A percentile compares a stretch with the other conserved stretches of the same genome.
Conservation (phyloP, 2,113 vertebrate genomes). For the Trogon surrucura region DNA sequence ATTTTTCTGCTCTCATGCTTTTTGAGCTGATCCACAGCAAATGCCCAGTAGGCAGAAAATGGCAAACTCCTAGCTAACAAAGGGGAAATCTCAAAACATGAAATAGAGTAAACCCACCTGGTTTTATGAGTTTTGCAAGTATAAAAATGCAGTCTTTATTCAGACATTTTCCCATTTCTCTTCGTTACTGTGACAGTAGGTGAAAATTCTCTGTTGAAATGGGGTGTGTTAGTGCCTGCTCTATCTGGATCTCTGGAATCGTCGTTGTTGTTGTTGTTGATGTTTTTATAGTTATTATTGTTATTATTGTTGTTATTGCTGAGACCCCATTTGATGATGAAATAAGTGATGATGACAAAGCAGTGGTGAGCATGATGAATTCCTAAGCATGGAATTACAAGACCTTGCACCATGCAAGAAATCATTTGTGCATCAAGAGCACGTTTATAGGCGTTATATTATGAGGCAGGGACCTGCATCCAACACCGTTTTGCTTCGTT, state of each 20-base stretch:
- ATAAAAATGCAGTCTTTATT: background rate
- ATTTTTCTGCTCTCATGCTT: background rate
- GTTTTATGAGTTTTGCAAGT: background rate
- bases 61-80: background rate
- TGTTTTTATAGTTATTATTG: background rate
- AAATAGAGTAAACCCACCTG: background rate
- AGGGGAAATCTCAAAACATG: background rate
- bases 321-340: background rate
- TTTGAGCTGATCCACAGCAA: background rate
- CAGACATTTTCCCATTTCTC: background rate
- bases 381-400: background rate
- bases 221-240: background rate
- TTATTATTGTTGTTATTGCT: background rate
- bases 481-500: background rate
- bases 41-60: background rate
- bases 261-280: background rate
- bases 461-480: background rate
- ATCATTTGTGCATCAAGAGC: background rate
- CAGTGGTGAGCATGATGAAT: fast-evolving
- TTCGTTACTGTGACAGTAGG: background rate
- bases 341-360: background rate
- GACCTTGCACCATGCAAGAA: background rate
- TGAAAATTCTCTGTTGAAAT: background rate
- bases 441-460: fast-evolving
- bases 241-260: background rate